These are phyloP conservation scores for Chamaetylas fuelleborni DNA, from an alignment of 2,113 vertebrate genomes.

Conservation along the genomic window DNA sequence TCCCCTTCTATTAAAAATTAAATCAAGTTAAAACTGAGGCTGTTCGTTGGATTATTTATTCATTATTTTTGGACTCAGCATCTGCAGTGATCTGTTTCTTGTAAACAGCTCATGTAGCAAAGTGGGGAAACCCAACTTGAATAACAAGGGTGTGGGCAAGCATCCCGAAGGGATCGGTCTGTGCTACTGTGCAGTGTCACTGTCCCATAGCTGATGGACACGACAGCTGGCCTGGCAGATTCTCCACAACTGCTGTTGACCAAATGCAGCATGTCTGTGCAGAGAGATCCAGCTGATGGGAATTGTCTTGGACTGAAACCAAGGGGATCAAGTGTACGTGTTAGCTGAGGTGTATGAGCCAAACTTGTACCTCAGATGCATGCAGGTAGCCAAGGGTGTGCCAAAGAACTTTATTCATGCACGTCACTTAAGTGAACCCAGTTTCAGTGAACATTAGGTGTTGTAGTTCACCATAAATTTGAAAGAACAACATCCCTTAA, in stretches of 20 bases:
- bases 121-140: not conserved
- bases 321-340: not conserved
- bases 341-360: not conserved
- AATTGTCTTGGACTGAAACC: not conserved
- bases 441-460: not conserved
- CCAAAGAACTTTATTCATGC: not conserved
- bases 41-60: not conserved
- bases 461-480: not conserved
- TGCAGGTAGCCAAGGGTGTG: not conserved
- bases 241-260: not conserved
- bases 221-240: constrained; percentile 7
- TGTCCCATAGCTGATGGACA: not conserved
- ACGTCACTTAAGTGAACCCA: not conserved
- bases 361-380: not conserved
- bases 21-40: not conserved
- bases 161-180: not conserved
- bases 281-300: not conserved
- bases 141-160: not conserved
- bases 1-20: not conserved
- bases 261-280: not conserved
- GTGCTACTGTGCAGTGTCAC: not conserved
- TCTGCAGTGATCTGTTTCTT: not conserved
- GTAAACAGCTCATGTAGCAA: not conserved
- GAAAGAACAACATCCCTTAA: not conserved
- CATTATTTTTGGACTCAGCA: not conserved